phyloP scores from a whole-genome alignment of 2,888 invertebrate species.

The Hirtodrosophila cameraria region DNA sequence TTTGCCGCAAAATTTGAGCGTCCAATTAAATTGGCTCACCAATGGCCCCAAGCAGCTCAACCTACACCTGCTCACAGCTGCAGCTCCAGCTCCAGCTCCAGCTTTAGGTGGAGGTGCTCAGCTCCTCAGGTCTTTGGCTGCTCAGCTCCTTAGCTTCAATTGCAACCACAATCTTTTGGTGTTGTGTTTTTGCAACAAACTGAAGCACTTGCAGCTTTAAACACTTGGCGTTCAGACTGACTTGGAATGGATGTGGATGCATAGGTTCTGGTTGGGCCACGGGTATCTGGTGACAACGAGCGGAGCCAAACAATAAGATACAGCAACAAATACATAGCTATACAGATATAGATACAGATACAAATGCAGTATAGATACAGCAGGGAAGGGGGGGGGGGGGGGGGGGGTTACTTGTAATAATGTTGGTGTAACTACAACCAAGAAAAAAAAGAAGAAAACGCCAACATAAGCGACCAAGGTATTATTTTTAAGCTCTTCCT shows the following conservation, averaged over 20 bases:
- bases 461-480: slow-evolving; percentile 75
- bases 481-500: slow-evolving; percentile 79
- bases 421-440: slow-evolving; percentile 50
- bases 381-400: background rate
- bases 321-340: slow-evolving; percentile 28
- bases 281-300: slow-evolving; percentile 67
- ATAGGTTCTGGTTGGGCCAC: slow-evolving; percentile 32
- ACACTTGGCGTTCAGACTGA: slow-evolving; percentile 53
- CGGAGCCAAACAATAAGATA: slow-evolving; percentile 24
- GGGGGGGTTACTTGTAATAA: slow-evolving; percentile 19
- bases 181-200: slow-evolving; percentile 27
- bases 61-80: slow-evolving; percentile 1
- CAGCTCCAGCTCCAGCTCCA: background rate
- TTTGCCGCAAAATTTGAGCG: slow-evolving; percentile 40
- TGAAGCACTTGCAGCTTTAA: slow-evolving; percentile 66
- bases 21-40: slow-evolving; percentile 58
- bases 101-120: background rate
- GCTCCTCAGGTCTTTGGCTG: no score
- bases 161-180: slow-evolving; percentile 16
- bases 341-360: slow-evolving; percentile 32
- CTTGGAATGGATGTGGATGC: slow-evolving; percentile 5
- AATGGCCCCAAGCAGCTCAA: slow-evolving; percentile 10
- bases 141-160: slow-evolving; percentile 1
- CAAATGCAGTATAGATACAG: slow-evolving; percentile 1
- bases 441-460: slow-evolving; percentile 44